Percentiles rank a stretch among this genome's conserved stretches.
phyloP scores from a whole-genome alignment of 2,113 vertebrate species.

The Oncorhynchus tshawytscha region DNA sequence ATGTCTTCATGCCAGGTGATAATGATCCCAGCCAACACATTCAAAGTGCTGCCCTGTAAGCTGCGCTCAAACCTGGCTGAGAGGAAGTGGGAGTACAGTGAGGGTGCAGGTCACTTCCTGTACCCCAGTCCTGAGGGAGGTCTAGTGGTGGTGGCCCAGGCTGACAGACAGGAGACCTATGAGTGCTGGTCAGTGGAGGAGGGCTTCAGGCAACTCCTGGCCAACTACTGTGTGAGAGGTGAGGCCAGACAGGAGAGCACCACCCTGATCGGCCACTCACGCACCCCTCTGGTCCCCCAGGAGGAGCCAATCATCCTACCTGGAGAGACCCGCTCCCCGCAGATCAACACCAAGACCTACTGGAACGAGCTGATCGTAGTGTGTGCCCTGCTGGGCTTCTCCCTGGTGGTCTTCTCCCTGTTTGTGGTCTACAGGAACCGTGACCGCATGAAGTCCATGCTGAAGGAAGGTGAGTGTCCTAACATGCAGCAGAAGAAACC shows the following conservation, averaged over 20 bases:
- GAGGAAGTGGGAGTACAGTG: slow-evolving; percentile 78
- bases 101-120: slow-evolving; percentile 70
- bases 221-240: slow-evolving; percentile 80
- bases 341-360: slow-evolving; percentile 79
- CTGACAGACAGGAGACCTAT: slow-evolving; percentile 73
- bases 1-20: slow-evolving; percentile 71
- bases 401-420: slow-evolving; percentile 73
- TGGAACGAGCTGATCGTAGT: slow-evolving; percentile 91
- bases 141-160: slow-evolving; percentile 83
- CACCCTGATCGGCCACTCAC: slow-evolving; percentile 71
- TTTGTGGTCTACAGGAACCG: slow-evolving; percentile 85
- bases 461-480: slow-evolving; percentile 79
- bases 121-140: slow-evolving; percentile 80
- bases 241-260: slow-evolving; percentile 62
- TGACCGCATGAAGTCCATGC: slow-evolving; percentile 82
- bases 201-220: slow-evolving; percentile 82
- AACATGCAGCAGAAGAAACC: slow-evolving; percentile 79
- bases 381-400: slow-evolving; percentile 76
- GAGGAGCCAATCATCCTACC: slow-evolving; percentile 69
- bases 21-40: slow-evolving; percentile 73
- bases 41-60: slow-evolving; percentile 79
- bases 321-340: slow-evolving; percentile 55
- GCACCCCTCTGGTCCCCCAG: slow-evolving; percentile 59
- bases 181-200: slow-evolving; percentile 91
- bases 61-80: slow-evolving; percentile 86